Conservation (phyloP, 2,888 invertebrate genomes). For the Syritta pipiens region DNA sequence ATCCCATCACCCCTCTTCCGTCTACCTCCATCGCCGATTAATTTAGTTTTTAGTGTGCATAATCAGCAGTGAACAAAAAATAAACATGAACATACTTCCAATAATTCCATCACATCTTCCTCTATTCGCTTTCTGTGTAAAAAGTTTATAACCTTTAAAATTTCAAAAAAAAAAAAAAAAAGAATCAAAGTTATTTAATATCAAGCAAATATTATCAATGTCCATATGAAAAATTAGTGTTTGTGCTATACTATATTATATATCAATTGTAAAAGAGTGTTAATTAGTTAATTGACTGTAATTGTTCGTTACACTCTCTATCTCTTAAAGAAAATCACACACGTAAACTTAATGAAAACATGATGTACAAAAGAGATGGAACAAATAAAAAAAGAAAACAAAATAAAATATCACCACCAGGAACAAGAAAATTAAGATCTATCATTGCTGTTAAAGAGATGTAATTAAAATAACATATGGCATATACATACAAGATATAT, state of each 20-base stretch:
- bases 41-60: too few species aligned
- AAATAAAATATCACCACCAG: conserved; percentile 18
- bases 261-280: conserved; percentile 33
- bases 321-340: conserved; percentile 19
- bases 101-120: conserved; percentile 5
- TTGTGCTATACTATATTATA: conserved; percentile 26
- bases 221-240: conserved; percentile 37
- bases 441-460: conserved; percentile 30
- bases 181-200: conserved; percentile 25
- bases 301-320: conserved; percentile 36
- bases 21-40: too few species aligned
- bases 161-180: conserved; percentile 9
- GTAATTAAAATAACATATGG: conserved; percentile 25
- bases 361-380: conserved; percentile 2
- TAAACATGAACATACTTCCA: background rate
- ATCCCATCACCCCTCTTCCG: too few species aligned
- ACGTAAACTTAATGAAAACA: background rate
- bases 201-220: conserved; percentile 33
- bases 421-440: conserved; percentile 5
- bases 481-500: conserved; percentile 33
- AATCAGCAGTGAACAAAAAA: background rate
- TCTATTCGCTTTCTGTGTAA: conserved; percentile 32
- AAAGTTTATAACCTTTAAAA: conserved; percentile 28
- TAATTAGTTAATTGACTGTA: conserved; percentile 41
- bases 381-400: too few species aligned